Percentiles rank a stretch among this genome's conserved stretches.
Conservation (phyloP, 2,113 vertebrate species). For the Urocynchramus pylzowi region DNA sequence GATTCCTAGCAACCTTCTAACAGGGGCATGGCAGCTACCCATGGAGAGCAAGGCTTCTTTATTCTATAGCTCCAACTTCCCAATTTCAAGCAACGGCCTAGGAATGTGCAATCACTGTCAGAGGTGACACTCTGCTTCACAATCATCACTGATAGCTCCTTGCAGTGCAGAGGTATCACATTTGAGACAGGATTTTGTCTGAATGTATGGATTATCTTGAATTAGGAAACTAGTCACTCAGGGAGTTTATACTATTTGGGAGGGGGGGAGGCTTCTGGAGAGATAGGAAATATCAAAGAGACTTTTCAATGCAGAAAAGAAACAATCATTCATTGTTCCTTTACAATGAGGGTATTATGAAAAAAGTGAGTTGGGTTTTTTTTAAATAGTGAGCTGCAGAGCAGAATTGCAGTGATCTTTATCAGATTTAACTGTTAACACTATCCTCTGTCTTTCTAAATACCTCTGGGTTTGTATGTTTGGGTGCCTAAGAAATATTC, state of each 20-base stretch:
- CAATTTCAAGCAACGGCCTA: not conserved
- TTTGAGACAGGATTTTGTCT: not conserved
- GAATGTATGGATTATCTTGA: not conserved
- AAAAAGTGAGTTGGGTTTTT: not conserved
- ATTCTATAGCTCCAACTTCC: not conserved
- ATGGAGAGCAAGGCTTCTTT: not conserved
- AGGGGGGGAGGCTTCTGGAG: not conserved
- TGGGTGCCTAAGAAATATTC: not conserved
- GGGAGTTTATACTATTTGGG: not conserved
- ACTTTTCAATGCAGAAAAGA: not conserved
- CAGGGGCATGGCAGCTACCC: not conserved
- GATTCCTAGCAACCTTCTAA: not conserved
- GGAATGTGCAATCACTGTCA: not conserved
- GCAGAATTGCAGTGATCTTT: not conserved
- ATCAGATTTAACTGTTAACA: not conserved
- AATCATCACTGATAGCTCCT: not conserved
- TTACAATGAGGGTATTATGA: not conserved
- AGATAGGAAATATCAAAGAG: not conserved
- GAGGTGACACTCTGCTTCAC: not conserved
- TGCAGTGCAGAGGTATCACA: not conserved
- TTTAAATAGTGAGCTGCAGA: not conserved
- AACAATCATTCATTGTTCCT: not conserved
- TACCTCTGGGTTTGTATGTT: not conserved
- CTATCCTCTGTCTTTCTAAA: not conserved
- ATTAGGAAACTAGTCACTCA: not conserved